Conservation (phyloP, 2,888 invertebrate genomes). For the Deilephila elpenor region DNA sequence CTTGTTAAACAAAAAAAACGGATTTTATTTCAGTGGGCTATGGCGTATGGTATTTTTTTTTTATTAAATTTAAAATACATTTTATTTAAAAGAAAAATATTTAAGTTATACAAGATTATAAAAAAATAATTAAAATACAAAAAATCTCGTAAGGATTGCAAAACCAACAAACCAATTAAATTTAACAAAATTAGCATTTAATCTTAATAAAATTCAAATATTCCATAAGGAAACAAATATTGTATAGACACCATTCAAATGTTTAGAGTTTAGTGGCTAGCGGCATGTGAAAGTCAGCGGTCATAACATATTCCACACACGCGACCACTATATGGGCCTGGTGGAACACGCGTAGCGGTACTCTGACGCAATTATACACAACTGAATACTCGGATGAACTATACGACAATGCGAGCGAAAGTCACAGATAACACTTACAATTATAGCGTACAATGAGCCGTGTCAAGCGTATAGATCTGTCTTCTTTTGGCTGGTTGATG, state of each 20-base stretch:
- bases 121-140: background rate
- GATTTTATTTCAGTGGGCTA: too few relatives aligned
- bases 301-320: conserved; percentile 75
- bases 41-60: too few relatives aligned
- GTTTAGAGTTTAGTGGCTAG: conserved; percentile 6
- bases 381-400: conserved; percentile 61
- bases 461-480: conserved; percentile 37
- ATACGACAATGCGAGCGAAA: conserved; percentile 64
- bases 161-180: background rate
- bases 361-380: conserved; percentile 79
- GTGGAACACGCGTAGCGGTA: conserved; percentile 72
- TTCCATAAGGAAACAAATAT: conserved; percentile 17
- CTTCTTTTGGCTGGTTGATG: conserved; percentile 30
- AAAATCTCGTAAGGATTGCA: background rate
- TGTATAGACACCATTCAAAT: conserved; percentile 12
- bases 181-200: background rate
- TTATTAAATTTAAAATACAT: too few relatives aligned
- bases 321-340: conserved; percentile 61
- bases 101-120: background rate
- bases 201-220: conserved; percentile 15
- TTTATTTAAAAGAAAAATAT: background rate
- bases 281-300: conserved; percentile 70
- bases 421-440: conserved; percentile 61
- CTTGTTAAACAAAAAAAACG: too few relatives aligned
- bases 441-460: conserved; percentile 33